phyloP scores from a whole-genome alignment of 1,140 invertebrate genomes.

The Tetragonula clypearis region DNA sequence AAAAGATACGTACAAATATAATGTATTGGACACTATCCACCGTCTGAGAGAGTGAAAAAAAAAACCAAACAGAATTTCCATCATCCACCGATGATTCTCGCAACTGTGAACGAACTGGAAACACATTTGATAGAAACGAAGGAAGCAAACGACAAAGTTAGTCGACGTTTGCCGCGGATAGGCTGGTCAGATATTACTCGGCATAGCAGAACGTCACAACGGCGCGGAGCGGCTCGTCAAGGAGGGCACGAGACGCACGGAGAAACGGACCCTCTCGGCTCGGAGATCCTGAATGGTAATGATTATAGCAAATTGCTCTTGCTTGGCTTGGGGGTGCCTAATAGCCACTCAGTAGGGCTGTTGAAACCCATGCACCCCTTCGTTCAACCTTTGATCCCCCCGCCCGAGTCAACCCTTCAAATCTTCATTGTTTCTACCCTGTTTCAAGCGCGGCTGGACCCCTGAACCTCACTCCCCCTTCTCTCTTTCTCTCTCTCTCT shows the following conservation, averaged over 20 bases:
- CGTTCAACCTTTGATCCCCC: constrained; percentile 78
- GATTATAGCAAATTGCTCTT: constrained; percentile 78
- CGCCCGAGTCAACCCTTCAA: constrained; percentile 75
- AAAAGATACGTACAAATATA: not conserved
- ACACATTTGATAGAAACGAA: not conserved
- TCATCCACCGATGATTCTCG: not conserved
- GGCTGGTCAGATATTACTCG: constrained; percentile 51
- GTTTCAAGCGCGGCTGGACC: constrained; percentile 51
- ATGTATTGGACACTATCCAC: no score
- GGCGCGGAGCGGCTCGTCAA: constrained; percentile 50
- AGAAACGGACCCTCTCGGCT: constrained; percentile 72
- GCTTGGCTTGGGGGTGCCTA: constrained; percentile 74
- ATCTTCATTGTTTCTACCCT: constrained; percentile 74
- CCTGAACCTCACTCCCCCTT: not conserved
- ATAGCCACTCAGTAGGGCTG: constrained; percentile 78
- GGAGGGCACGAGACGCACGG: constrained; percentile 53
- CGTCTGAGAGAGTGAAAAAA: not conserved
- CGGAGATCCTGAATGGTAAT: constrained; percentile 76
- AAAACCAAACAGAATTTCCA: not conserved
- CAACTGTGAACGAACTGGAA: not conserved
- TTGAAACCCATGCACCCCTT: constrained; percentile 75
- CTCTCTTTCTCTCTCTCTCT: not conserved
- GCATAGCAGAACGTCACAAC: constrained; percentile 41
- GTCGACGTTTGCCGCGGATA: constrained; percentile 20
- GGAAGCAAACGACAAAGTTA: not conserved